These are phyloP conservation scores for Plumapathes pennacea DNA, from an alignment of 92 coral and sea anemone species.

Conservation along the genomic window DNA sequence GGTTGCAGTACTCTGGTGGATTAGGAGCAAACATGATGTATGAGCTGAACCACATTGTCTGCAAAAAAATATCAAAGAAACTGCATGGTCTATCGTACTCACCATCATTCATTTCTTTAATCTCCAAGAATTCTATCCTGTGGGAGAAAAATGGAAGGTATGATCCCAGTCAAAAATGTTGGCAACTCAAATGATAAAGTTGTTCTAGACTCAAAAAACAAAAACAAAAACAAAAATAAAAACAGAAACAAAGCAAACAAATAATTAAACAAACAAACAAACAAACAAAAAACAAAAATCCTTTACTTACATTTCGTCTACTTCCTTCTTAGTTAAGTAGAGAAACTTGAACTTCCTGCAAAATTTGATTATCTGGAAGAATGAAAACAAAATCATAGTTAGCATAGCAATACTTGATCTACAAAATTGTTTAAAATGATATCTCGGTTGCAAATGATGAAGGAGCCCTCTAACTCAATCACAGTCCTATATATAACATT, in stretches of 20 bases:
- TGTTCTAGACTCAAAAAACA: background rate
- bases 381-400: background rate
- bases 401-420: background rate
- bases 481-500: too few relatives aligned
- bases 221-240: background rate
- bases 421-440: background rate
- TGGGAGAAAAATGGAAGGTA: background rate
- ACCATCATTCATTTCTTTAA: slow-evolving; percentile 87
- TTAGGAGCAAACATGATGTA: too few relatives aligned
- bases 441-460: too few relatives aligned
- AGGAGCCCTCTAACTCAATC: too few relatives aligned
- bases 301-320: slow-evolving; percentile 74
- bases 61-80: too few relatives aligned
- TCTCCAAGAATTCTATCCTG: slow-evolving; percentile 74
- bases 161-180: background rate
- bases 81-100: slow-evolving; percentile 3
- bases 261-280: background rate
- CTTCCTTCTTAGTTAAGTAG: slow-evolving; percentile 68
- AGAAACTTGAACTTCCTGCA: slow-evolving; percentile 64
- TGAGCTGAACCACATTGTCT: too few relatives aligned
- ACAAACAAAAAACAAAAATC: background rate
- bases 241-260: background rate
- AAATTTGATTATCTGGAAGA: slow-evolving; percentile 53
- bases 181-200: too few relatives aligned
- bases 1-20: too few relatives aligned